Conservation (phyloP, 1,140 invertebrate species). For the Macrotrachela quadricornifera region DNA sequence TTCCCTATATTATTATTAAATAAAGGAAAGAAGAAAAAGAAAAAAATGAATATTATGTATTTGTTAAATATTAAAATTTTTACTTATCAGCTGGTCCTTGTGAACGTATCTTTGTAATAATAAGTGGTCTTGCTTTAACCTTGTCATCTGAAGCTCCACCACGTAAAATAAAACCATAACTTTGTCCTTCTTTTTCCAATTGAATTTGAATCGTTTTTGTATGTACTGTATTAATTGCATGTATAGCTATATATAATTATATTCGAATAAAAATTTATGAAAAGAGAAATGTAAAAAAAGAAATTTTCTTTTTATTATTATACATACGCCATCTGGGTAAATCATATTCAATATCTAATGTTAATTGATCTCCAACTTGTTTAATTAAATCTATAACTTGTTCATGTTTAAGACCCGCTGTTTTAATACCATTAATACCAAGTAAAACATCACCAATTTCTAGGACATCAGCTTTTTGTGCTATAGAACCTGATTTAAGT, state of each 20-base stretch:
- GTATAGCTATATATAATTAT: slow-evolving; percentile 14
- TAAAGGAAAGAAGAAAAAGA: too few relatives aligned
- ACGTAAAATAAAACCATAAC: slow-evolving; percentile 63
- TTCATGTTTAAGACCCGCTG: slow-evolving; percentile 48
- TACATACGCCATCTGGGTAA: slow-evolving; percentile 47
- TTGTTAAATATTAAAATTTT: too few relatives aligned
- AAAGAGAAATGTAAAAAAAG: too few relatives aligned
- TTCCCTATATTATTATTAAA: too few relatives aligned
- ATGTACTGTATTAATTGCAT: slow-evolving; percentile 17
- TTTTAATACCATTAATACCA: slow-evolving; percentile 56
- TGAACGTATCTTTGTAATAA: slow-evolving; percentile 64
- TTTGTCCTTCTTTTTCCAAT: slow-evolving; percentile 51
- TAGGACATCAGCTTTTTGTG: slow-evolving; percentile 38
- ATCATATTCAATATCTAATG: slow-evolving; percentile 58
- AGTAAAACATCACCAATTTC: slow-evolving; percentile 53
- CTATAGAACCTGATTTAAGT: slow-evolving; percentile 38
- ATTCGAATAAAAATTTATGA: neutral
- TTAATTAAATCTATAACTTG: slow-evolving; percentile 52
- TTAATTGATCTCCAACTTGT: slow-evolving; percentile 46
- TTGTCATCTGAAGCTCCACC: slow-evolving; percentile 44
- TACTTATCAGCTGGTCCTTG: slow-evolving; percentile 55
- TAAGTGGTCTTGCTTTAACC: slow-evolving; percentile 45
- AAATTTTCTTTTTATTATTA: neutral
- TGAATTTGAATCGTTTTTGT: slow-evolving; percentile 21
- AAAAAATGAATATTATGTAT: too few relatives aligned